phyloP scores from a whole-genome alignment of 2,888 invertebrate species.

The Agrotis exclamationis region DNA sequence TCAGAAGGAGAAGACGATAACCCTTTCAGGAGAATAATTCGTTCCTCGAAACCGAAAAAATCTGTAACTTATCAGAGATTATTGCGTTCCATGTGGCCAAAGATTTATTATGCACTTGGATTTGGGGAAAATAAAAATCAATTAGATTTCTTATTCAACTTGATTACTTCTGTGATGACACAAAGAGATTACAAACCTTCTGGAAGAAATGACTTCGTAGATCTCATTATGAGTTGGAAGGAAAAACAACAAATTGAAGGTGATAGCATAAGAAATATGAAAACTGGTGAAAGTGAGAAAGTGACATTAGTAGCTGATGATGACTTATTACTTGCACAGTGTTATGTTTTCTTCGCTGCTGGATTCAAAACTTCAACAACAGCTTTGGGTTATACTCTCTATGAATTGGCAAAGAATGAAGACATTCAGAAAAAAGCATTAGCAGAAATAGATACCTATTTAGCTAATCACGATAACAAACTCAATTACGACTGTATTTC shows the following conservation, averaged over 20 bases:
- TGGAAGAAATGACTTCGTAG: slow-evolving; percentile 61
- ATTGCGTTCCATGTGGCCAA: not conserved
- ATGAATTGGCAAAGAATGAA: slow-evolving; percentile 48
- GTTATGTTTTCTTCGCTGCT: slow-evolving; percentile 54
- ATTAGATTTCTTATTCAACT: slow-evolving; percentile 41
- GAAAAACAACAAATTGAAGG: slow-evolving; percentile 62
- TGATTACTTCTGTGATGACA: slow-evolving; percentile 46
- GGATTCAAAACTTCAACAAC: slow-evolving; percentile 57
- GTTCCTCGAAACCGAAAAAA: not conserved
- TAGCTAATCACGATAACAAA: not conserved
- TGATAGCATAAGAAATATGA: slow-evolving; percentile 61
- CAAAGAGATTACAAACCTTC: slow-evolving; percentile 41
- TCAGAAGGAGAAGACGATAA: not conserved
- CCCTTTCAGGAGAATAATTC: not conserved
- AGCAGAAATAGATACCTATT: slow-evolving; percentile 30
- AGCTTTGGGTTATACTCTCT: slow-evolving; percentile 37
- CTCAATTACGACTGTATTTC: not conserved
- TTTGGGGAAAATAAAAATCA: not conserved
- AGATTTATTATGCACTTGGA: not conserved
- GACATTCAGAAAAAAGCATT: slow-evolving; percentile 34
- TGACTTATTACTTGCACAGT: slow-evolving; percentile 52
- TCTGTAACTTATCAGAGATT: not conserved
- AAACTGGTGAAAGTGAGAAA: slow-evolving; percentile 38
- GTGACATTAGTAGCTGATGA: slow-evolving; percentile 37
- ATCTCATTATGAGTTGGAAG: slow-evolving; percentile 52